phyloP scores from a whole-genome alignment of 2,113 vertebrate species.

The Salminus brasiliensis region DNA sequence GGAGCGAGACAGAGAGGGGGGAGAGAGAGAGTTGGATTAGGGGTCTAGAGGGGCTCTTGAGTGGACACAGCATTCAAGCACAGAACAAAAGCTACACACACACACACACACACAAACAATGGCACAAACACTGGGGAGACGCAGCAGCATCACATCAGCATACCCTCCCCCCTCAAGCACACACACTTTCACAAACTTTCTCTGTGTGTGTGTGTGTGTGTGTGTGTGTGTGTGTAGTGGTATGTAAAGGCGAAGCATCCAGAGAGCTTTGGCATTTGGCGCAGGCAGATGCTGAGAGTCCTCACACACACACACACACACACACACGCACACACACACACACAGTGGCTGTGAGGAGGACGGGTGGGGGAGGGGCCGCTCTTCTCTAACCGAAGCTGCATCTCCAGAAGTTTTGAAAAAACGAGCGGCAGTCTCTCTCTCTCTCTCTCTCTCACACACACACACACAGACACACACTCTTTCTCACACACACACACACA shows the following conservation, averaged over 20 bases:
- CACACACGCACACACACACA: conserved; percentile 4
- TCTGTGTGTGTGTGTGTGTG: conserved; percentile 12
- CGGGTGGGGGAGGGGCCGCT: conserved; percentile 44
- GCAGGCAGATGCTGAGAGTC: conserved; percentile 71
- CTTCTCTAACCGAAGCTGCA: conserved; percentile 32
- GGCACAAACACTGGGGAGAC: conserved; percentile 53
- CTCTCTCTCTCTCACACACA: no score
- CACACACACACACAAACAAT: conserved; percentile 52
- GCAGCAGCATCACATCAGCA: conserved; percentile 55
- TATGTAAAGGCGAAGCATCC: conserved; percentile 38
- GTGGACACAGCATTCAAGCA: conserved; percentile 59
- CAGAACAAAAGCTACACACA: conserved; percentile 60
- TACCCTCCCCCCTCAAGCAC: conserved; percentile 33
- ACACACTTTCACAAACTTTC: conserved; percentile 34
- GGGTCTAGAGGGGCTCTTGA: conserved; percentile 53
- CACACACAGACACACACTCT: no score
- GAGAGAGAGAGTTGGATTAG: conserved; percentile 46
- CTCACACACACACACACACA: conserved; percentile 14
- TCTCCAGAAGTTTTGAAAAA: conserved; percentile 39
- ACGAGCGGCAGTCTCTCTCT: background rate
- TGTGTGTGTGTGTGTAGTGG: conserved; percentile 4
- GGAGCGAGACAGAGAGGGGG: conserved; percentile 23
- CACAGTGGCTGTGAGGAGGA: conserved; percentile 46
- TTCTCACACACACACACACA: no score
- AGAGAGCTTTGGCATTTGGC: conserved; percentile 73